phyloP scores from a whole-genome alignment of 2,113 vertebrate species.

The Mustelus asterias region DNA sequence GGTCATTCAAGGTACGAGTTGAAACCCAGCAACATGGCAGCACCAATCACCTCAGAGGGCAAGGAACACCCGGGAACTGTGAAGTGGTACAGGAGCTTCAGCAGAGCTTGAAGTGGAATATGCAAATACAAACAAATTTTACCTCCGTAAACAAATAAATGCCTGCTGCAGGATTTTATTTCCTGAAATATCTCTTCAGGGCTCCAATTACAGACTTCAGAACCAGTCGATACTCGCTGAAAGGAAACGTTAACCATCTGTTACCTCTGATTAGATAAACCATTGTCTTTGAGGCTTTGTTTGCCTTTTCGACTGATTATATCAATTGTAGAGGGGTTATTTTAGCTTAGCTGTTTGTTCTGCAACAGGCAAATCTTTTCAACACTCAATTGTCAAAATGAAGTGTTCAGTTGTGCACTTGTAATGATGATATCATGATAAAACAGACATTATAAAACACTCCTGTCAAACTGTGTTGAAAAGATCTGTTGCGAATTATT shows the following conservation, averaged over 20 bases:
- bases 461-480: not conserved
- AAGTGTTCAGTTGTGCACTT: not conserved
- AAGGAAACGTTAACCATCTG: not conserved
- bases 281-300: not conserved
- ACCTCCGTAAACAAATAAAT: not conserved
- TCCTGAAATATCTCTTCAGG: not conserved
- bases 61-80: no score
- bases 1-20: no score
- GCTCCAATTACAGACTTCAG: not conserved
- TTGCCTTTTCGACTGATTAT: not conserved
- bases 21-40: no score
- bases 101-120: not conserved
- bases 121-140: not conserved
- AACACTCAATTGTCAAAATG: not conserved
- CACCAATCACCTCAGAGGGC: no score
- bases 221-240: not conserved
- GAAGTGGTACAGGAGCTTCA: not conserved
- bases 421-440: not conserved
- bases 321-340: not conserved
- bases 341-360: constrained; percentile 2
- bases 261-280: not conserved
- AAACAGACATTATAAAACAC: not conserved
- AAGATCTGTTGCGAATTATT: not conserved
- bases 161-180: not conserved
- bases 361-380: constrained; percentile 2